A percentile compares a stretch with the other conserved stretches of the same genome.
These are phyloP conservation scores for Protonibea diacanthus DNA, from an alignment of 2,797 vertebrate genomes.

Conservation along the genomic window DNA sequence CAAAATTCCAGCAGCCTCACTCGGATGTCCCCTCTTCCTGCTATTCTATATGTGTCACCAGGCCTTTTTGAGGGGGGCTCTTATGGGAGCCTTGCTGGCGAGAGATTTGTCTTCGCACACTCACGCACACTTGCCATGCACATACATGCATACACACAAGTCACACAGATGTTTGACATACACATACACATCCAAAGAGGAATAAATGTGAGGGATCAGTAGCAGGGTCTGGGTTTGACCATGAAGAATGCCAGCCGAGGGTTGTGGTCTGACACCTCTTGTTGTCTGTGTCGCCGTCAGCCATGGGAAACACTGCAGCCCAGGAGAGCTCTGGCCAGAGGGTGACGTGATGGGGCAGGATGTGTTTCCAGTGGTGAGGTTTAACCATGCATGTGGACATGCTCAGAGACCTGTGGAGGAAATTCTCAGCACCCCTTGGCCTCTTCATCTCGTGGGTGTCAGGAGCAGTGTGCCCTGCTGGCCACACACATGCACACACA, in stretches of 20 bases:
- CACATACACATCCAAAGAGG: slow-evolving; percentile 48
- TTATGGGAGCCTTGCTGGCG: slow-evolving; percentile 69
- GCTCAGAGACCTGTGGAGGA: slow-evolving; percentile 79
- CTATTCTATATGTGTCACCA: slow-evolving; percentile 83
- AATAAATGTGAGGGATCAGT: slow-evolving; percentile 61
- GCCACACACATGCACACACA: slow-evolving; percentile 46
- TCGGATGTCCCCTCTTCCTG: slow-evolving; percentile 82
- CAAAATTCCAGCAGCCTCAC: slow-evolving; percentile 64
- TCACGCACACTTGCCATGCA: slow-evolving; percentile 60
- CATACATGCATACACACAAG: slow-evolving; percentile 36
- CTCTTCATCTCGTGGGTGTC: slow-evolving; percentile 66
- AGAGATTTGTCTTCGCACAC: slow-evolving; percentile 76
- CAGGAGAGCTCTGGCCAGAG: slow-evolving; percentile 71
- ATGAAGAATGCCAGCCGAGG: slow-evolving; percentile 36
- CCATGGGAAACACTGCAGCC: slow-evolving; percentile 75
- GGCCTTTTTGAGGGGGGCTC: slow-evolving; percentile 54
- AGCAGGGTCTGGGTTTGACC: slow-evolving; percentile 43
- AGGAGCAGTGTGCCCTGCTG: slow-evolving; percentile 48
- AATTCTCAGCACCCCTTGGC: slow-evolving; percentile 78
- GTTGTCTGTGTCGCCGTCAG: slow-evolving; percentile 66
- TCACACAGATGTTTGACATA: slow-evolving; percentile 36
- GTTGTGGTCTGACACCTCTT: slow-evolving; percentile 69
- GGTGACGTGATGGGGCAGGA: slow-evolving; percentile 81
- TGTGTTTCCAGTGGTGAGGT: slow-evolving; percentile 81
- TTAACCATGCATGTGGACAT: slow-evolving; percentile 78